These are phyloP conservation scores for Stenoptilia bipunctidactyla DNA, from an alignment of 2,888 invertebrate genomes.

Conservation along the genomic window DNA sequence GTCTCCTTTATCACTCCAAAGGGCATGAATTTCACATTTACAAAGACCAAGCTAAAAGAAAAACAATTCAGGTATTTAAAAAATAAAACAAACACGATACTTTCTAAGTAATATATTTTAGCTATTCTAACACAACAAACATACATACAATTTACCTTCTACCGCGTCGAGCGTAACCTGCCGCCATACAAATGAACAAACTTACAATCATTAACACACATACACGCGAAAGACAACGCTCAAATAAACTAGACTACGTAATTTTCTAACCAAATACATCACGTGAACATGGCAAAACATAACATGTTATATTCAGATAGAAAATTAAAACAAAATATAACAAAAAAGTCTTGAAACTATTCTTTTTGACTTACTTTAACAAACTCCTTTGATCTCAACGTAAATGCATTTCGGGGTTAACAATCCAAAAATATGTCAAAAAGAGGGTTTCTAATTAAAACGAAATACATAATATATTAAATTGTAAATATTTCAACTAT, in stretches of 20 bases:
- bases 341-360: too few relatives aligned
- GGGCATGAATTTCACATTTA: too few relatives aligned
- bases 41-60: too few relatives aligned
- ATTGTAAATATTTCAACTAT: too few relatives aligned
- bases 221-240: conserved; percentile 3
- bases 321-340: too few relatives aligned
- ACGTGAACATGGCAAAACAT: background rate
- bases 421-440: background rate
- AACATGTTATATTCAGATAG: background rate
- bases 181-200: conserved; percentile 3
- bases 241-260: background rate
- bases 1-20: too few relatives aligned
- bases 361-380: too few relatives aligned
- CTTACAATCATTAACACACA: conserved; percentile 3
- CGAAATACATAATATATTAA: too few relatives aligned
- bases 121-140: conserved; percentile 25
- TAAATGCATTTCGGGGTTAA: background rate
- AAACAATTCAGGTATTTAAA: too few relatives aligned
- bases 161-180: conserved; percentile 7
- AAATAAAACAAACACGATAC: conserved; percentile 15
- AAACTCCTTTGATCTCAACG: too few relatives aligned
- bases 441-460: too few relatives aligned
- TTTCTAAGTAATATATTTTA: conserved; percentile 27
- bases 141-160: conserved; percentile 19
- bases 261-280: too few relatives aligned